phyloP scores from a whole-genome alignment of 2,113 vertebrate species.

The Tympanuchus pallidicinctus region DNA sequence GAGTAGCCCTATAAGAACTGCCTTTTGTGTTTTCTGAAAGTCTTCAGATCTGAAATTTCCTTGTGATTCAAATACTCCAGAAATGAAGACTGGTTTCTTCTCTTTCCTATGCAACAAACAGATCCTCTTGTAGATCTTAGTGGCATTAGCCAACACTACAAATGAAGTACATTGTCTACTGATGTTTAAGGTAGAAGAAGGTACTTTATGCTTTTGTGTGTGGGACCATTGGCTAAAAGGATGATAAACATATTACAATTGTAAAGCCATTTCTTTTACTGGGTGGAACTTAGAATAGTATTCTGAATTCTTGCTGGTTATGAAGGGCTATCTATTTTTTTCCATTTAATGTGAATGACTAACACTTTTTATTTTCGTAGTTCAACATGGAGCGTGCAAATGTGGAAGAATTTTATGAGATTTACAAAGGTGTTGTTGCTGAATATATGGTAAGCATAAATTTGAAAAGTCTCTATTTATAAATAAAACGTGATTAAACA shows the following conservation, averaged over 20 bases:
- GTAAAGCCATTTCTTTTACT: neutral
- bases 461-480: neutral
- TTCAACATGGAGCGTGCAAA: slow-evolving; percentile 90
- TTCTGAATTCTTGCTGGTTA: neutral
- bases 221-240: neutral
- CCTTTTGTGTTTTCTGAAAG: neutral
- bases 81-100: neutral
- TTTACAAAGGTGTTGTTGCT: slow-evolving; percentile 91
- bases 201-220: neutral
- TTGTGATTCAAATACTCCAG: neutral
- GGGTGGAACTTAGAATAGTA: neutral
- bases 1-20: neutral
- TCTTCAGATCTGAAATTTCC: neutral
- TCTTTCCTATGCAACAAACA: neutral
- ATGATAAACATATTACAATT: neutral
- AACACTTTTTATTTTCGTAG: slow-evolving; percentile 70
- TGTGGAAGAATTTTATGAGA: slow-evolving; percentile 94
- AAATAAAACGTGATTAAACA: neutral
- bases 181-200: neutral
- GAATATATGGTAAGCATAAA: slow-evolving; percentile 89
- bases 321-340: neutral
- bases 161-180: neutral
- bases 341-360: neutral
- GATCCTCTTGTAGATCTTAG: neutral
- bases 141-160: neutral